Conservation (phyloP, 35 echinoderm and acorn worm genomes). For the Lytechinus pictus region DNA sequence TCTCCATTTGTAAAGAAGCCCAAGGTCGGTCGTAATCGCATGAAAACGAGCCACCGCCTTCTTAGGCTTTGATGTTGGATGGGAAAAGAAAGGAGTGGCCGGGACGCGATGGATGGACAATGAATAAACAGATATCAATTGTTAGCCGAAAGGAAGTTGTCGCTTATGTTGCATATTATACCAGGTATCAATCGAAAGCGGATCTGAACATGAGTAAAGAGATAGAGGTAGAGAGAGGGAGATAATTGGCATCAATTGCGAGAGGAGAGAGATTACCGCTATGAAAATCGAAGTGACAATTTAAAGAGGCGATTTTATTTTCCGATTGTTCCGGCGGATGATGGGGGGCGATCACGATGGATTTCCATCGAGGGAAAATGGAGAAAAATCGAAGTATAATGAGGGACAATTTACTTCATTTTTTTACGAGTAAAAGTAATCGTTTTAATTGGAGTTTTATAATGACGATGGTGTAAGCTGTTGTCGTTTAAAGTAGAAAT, state of each 20-base stretch:
- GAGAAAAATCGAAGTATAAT: not conserved
- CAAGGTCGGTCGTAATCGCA: not conserved
- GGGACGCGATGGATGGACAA: not conserved
- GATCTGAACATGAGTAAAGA: not conserved
- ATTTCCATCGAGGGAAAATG: not conserved
- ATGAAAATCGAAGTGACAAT: slow-evolving; percentile 3
- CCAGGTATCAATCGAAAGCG: not conserved
- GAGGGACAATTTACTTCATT: not conserved
- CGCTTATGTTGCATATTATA: not conserved
- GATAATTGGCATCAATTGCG: not conserved
- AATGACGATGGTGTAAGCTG: slow-evolving; percentile 2
- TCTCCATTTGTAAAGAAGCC: slow-evolving; percentile 1
- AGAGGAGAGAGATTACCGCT: not conserved
- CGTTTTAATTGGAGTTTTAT: not conserved
- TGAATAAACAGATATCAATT: not conserved
- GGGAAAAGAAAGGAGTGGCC: not conserved
- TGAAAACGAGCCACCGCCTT: not conserved
- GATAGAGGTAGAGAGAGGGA: not conserved
- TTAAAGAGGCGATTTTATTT: not conserved
- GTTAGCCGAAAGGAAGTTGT: not conserved
- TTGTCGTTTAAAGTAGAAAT: not conserved
- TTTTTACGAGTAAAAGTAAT: not conserved
- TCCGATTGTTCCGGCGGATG: no score
- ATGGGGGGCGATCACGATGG: not conserved
- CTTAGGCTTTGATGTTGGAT: not conserved